These are phyloP conservation scores for Chouioia cunea DNA, from an alignment of 2,888 invertebrate genomes.

Conservation along the genomic window DNA sequence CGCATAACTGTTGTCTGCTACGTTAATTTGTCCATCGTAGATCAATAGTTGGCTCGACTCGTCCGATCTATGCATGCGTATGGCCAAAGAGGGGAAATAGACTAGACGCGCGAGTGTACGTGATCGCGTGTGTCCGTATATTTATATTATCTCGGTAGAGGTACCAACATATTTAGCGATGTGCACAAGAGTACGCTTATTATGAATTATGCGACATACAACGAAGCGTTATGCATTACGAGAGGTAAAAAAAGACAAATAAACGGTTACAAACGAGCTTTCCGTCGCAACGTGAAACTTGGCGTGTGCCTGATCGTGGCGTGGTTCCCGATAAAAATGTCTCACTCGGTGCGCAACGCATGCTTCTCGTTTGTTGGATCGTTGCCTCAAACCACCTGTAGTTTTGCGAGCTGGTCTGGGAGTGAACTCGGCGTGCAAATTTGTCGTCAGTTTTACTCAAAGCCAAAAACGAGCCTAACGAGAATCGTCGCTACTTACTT, in stretches of 20 bases:
- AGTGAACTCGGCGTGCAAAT: conserved; percentile 24
- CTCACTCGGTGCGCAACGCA: neutral
- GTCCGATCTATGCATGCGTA: conserved; percentile 8
- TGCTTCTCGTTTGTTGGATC: conserved; percentile 1
- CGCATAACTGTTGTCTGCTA: too few species aligned
- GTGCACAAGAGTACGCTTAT: conserved; percentile 36
- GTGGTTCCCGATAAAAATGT: conserved; percentile 15
- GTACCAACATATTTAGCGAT: conserved; percentile 25
- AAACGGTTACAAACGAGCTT: conserved; percentile 24
- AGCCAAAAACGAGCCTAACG: too few species aligned
- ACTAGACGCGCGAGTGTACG: conserved; percentile 11
- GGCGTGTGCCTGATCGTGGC: conserved; percentile 18
- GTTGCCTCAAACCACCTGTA: neutral
- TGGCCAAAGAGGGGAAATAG: conserved; percentile 9
- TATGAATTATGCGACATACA: conserved; percentile 38
- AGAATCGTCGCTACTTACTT: too few species aligned
- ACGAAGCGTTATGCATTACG: conserved; percentile 38
- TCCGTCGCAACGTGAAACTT: conserved; percentile 37
- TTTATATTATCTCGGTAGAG: conserved; percentile 24
- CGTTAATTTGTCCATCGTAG: neutral
- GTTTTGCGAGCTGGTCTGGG: conserved; percentile 2
- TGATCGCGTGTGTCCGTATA: conserved; percentile 17
- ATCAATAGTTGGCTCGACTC: conserved; percentile 12
- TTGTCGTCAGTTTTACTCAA: neutral
- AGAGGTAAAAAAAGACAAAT: conserved; percentile 43